A percentile compares a stretch with the other conserved stretches of the same genome.
Evolutionary conservation across 2,113 vertebrate genomes (phyloP).

Genomic region (western clawed frog (Xenopus tropicalis)): DNA sequence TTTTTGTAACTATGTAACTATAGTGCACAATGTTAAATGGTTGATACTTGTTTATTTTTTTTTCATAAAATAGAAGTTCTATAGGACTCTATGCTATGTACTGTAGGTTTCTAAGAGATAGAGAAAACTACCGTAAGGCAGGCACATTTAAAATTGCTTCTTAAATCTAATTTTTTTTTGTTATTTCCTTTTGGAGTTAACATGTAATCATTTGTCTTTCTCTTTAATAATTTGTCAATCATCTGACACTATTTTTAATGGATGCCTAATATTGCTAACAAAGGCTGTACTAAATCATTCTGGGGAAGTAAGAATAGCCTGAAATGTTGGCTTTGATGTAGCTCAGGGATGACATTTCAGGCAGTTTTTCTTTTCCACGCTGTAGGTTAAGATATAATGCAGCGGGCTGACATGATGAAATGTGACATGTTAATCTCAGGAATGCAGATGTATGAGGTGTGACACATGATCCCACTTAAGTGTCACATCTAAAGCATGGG

Average conservation of each 20-base stretch:
- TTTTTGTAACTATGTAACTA: no score
- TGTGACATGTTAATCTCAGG: conserved; percentile 44
- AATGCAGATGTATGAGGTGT: conserved; percentile 42
- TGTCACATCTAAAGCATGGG: conserved; percentile 27
- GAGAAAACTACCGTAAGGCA: no score
- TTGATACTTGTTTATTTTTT: no score
- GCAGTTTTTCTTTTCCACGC: conserved; percentile 26
- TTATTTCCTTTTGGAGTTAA: no score
- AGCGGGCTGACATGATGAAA: conserved; percentile 33
- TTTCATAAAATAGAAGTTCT: no score
- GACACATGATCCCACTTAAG: conserved; percentile 38
- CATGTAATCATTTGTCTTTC: not conserved
- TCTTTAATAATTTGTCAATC: not conserved
- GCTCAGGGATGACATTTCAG: conserved; percentile 15
- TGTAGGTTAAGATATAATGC: conserved; percentile 37
- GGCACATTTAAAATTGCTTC: no score
- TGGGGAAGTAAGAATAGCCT: not conserved
- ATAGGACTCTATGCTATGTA: no score
- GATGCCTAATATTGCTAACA: not conserved
- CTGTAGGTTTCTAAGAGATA: no score
- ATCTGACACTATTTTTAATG: not conserved
- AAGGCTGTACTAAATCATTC: not conserved
- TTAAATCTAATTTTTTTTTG: no score
- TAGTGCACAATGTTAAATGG: no score
- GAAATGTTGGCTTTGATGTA: conserved; percentile 28